These are phyloP conservation scores for Diarsia brunnea DNA, from an alignment of 2,888 invertebrate species.

Conservation along the genomic window DNA sequence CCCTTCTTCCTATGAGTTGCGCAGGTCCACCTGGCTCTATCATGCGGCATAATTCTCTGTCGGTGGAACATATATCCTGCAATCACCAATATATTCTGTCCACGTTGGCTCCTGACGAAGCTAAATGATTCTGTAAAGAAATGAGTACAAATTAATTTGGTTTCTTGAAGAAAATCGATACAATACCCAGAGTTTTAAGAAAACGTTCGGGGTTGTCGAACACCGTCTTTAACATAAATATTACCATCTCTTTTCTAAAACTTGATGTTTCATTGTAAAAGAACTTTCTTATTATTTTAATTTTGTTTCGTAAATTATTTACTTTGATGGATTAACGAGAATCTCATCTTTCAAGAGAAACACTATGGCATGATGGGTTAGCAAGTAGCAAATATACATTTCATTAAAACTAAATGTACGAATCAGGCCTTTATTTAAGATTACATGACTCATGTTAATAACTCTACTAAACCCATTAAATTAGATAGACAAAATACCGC, in stretches of 20 bases:
- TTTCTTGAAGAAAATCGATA: not conserved
- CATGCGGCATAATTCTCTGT: not conserved
- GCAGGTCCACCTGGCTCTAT: conserved; percentile 25
- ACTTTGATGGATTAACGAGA: not conserved
- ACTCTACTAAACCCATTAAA: not conserved
- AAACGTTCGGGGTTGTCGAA: too few species aligned
- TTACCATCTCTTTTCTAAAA: not conserved
- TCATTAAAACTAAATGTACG: not conserved
- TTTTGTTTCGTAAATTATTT: not conserved
- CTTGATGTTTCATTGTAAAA: not conserved
- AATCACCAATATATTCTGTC: conserved; percentile 29
- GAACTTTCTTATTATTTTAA: not conserved
- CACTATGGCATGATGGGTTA: not conserved
- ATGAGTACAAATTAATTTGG: not conserved
- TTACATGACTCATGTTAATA: not conserved
- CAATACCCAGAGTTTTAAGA: too few species aligned
- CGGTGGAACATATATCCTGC: conserved; percentile 30
- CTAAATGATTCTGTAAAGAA: conserved; percentile 16
- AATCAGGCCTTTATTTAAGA: not conserved
- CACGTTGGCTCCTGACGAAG: conserved; percentile 16
- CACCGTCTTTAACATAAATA: too few species aligned
- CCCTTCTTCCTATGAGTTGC: conserved; percentile 27
- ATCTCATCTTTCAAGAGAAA: not conserved
- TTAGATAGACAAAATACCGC: not conserved
- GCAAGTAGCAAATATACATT: not conserved